A percentile compares a stretch with the other conserved stretches of the same genome.
Evolutionary conservation across 2,888 invertebrate species (phyloP).

Genomic region (Mechanitis messenoides): DNA sequence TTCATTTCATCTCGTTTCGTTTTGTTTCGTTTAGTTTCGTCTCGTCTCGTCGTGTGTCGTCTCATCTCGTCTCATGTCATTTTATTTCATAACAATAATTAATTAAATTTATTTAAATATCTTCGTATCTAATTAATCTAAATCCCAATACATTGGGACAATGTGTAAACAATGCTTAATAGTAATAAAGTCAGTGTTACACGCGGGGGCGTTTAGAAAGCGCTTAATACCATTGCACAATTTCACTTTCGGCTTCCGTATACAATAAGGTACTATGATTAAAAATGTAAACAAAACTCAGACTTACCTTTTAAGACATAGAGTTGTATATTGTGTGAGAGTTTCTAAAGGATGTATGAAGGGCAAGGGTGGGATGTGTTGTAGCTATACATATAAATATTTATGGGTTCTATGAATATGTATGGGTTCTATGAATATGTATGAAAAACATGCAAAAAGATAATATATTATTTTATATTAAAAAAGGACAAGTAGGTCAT

Average conservation of each 20-base stretch:
- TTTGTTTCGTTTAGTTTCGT: too few relatives aligned
- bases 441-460: too few relatives aligned
- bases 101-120: too few relatives aligned
- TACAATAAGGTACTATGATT: slow-evolving; percentile 12
- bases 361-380: not conserved
- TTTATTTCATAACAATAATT: too few relatives aligned
- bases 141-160: not conserved
- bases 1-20: too few relatives aligned
- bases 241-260: slow-evolving; percentile 33
- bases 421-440: not conserved
- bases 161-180: slow-evolving; percentile 1
- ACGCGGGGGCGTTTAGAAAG: slow-evolving; percentile 34
- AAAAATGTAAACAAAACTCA: slow-evolving; percentile 2
- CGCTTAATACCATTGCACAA: slow-evolving; percentile 29
- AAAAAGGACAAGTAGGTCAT: slow-evolving; percentile 10
- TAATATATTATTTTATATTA: not conserved
- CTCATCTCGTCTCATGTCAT: too few relatives aligned
- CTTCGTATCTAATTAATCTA: too few relatives aligned
- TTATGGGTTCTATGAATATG: not conserved
- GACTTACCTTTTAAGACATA: not conserved
- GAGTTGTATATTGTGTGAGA: not conserved
- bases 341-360: not conserved
- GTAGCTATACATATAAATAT: not conserved
- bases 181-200: slow-evolving; percentile 10
- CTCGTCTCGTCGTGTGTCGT: too few relatives aligned